Evolutionary conservation across 1,140 invertebrate species (phyloP), one percentile per base, ranked within the genome.

Genomic region (Hylyphantes graminicola): DNA sequence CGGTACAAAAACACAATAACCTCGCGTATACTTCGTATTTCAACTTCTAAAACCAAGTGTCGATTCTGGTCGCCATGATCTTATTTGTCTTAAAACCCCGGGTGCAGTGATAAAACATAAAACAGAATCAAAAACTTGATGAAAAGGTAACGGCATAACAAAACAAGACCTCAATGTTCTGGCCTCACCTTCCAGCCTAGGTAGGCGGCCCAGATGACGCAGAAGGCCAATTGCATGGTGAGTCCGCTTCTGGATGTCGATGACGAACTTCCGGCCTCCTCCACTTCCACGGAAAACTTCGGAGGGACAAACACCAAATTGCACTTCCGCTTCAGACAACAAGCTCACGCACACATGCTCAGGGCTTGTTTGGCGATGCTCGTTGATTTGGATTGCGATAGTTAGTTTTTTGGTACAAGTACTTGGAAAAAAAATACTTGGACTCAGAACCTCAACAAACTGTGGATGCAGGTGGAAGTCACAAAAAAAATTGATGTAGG

Each of bases 101-200:
- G 55, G 70, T 73, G 70, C 70, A 73, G 9, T 19, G 17, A 55
- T 35, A 53, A 51, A 17, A 51, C 2, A 72, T 48, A 35, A 17
- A 55, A 75, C 35, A 75, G 54, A 61, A 55, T 48, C 7, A 73
- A 19, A 73, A 10, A 19, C n/a, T 17, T 61, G 54, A 75, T 11
- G n/a, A 50, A 78, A 61, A 67, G 15, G 50, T 9, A 54, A 50
- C 61, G 48, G 12, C 21, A 15, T 61, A 15, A 61, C 57, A 61
- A 17, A 13, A 72, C n/a, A n/a, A n/a, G 75, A 15, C 53, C 51
- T 76, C 57, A 11, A n/a, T n/a, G 10, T 61, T 35, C 19, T 35
- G 59, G 76, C 70, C 85, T 85, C 85, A 85, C 85, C 85, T 85
- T 85, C 85, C 85, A 85, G 85, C 78, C 78, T 72, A 81, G 68